Base-by-base conservation (phyloP, 2,888 invertebrate genomes). In the Cheilosia vernalis region DNA sequence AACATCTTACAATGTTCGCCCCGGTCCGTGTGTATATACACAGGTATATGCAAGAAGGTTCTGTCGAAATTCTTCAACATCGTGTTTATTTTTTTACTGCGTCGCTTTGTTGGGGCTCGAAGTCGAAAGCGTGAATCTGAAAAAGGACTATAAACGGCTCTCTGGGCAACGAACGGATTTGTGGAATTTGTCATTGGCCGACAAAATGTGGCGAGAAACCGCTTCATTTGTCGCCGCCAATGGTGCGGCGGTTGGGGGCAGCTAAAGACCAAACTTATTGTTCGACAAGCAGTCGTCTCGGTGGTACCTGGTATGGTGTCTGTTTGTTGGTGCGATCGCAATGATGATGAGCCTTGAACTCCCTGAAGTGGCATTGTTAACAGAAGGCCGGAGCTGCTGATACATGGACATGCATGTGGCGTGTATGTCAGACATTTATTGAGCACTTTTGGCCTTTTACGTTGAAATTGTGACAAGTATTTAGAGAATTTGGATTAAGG, bases 341-440 rank as follows among this genome's bases (percentile, higher is more conserved):
- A 63, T 66, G 64, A 44, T 79, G 79, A 79, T 64, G 79, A 79
- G 79, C 79, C 79, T 79, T 79, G 79, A 79, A 79, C 79, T 72
- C 61, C 72, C 40, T 66, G 64, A 44, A 72, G 72, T 64, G 72
- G 66, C 72, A 72, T 79, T 79, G 72, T 66, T 66, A n/a, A 79
- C 64, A 72, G 58, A 64, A 64, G 58, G 24, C 51, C 9, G 30
- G 30, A 30, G 9, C 30, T 9, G 30, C 30, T 72, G 51, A 37
- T 37, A 37, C 37, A 37, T 37, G 37, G 19, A 79, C 64, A 79
- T 66, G 42, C 79, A 72, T 64, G 63, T 64, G 58, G 64, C 72
- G 49, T 79, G 72, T 44, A 72, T 58, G 63, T 64, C 63, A 42
- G 79, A 79, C 79, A 60, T 79, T 70, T 72, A 79, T 70, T 79